A percentile compares a stretch with the other conserved stretches of the same genome.
Evolutionary conservation across 2,888 invertebrate genomes (phyloP).

Genomic region (Cyclophora albipunctata): DNA sequence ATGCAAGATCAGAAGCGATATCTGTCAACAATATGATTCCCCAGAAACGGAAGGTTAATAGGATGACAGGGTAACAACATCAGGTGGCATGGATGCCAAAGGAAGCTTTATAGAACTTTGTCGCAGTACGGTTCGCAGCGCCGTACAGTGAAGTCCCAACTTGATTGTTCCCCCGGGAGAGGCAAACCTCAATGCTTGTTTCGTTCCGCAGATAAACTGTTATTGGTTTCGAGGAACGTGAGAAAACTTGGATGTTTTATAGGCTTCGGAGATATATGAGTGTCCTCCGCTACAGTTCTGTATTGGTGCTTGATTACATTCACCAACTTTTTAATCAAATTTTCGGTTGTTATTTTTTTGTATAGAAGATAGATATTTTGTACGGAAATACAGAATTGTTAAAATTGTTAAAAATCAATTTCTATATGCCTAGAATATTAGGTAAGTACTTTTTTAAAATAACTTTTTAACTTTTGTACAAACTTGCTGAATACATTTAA

Average conservation of each 20-base stretch:
- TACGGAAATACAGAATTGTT: too few species aligned
- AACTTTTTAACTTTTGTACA: too few species aligned
- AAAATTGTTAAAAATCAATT: too few species aligned
- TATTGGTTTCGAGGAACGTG: slow-evolving; percentile 30
- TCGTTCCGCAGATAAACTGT: slow-evolving; percentile 34
- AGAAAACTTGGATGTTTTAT: slow-evolving; percentile 21
- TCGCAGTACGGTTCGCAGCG: slow-evolving; percentile 20
- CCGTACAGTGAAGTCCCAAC: slow-evolving; percentile 20
- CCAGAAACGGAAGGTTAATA: not conserved
- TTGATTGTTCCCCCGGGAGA: slow-evolving; percentile 33
- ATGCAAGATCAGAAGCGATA: too few species aligned
- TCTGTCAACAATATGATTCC: too few species aligned
- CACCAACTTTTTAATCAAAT: too few species aligned
- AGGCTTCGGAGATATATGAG: slow-evolving; percentile 6
- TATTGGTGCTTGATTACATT: too few species aligned
- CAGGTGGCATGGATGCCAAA: slow-evolving; percentile 39
- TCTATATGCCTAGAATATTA: too few species aligned
- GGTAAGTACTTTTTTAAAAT: too few species aligned
- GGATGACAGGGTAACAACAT: slow-evolving; percentile 28
- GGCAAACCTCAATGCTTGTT: slow-evolving; percentile 27
- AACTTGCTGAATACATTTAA: too few species aligned
- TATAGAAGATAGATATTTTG: too few species aligned
- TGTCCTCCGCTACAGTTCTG: not conserved
- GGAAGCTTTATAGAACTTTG: slow-evolving; percentile 47
- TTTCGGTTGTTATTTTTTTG: too few species aligned